A percentile compares a stretch with the other conserved stretches of the same genome.
phyloP scores from a whole-genome alignment of 2,113 vertebrate species.

The Hyaena hyaena region DNA sequence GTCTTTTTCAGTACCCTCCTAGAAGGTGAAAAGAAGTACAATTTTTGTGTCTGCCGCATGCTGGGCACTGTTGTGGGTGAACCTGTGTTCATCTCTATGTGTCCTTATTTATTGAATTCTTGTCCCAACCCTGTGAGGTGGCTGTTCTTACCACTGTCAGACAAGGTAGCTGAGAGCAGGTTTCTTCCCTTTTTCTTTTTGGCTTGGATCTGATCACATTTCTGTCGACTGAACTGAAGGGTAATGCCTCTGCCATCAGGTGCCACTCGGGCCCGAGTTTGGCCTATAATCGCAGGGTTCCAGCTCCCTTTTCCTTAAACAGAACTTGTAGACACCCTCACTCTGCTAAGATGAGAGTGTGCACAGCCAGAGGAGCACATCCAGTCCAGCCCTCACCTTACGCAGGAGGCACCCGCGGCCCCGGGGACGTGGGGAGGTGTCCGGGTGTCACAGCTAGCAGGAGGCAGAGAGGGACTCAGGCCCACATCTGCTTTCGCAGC shows the following conservation, averaged over 20 bases:
- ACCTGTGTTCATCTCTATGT: neutral
- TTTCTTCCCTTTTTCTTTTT: neutral
- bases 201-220: neutral
- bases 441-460: neutral
- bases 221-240: neutral
- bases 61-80: neutral
- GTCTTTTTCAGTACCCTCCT: neutral
- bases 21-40: neutral
- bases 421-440: neutral
- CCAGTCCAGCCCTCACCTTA: neutral
- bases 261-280: neutral
- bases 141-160: neutral
- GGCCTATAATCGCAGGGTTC: neutral
- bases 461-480: neutral
- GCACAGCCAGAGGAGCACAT: neutral
- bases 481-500: neutral
- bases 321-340: neutral
- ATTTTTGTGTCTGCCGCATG: neutral
- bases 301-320: neutral
- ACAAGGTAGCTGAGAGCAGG: neutral
- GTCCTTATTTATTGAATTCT: neutral
- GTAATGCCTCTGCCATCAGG: neutral
- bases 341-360: neutral
- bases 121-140: neutral
- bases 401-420: neutral